Evolutionary conservation across 1,140 invertebrate genomes (phyloP), one percentile per base, ranked within the genome.

Genomic region (Diorhabda sublineata): DNA sequence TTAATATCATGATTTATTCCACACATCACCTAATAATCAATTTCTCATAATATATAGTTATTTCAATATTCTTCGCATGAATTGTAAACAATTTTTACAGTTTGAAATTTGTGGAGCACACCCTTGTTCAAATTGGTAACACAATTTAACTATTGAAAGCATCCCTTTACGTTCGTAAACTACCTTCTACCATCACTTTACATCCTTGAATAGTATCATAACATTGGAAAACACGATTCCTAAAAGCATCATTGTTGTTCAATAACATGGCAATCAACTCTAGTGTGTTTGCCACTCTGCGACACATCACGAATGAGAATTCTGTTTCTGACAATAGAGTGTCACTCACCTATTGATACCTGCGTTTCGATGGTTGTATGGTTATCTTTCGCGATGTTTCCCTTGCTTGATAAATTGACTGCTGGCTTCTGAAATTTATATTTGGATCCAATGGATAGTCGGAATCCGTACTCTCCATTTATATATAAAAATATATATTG

Each of bases 181-280:
- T n/a, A 52, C 47, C 47, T 52, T 52, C 47, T n/a, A 3, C n/a
- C 26, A n/a, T 52, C 47, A 52, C 47, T 52, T 52, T 52, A 52
- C 47, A 4, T n/a, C 47, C 47, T 52, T 52, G 6, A 52, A 52
- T n/a, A 52, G n/a, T 52, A 52, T 52, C 47, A 52, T 52, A 52
- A 52, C 47, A 52, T 52, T 52, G 6, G 47, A n/a, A 52, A 52
- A 52, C 47, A 52, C 6, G 47, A n/a, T 52, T 52, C 47, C 6
- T 52, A n/a, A 52, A 52, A 52, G 47, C 47, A 52, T 2, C n/a
- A 52, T 52, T 52, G 47, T 52, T 52, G 47, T 52, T n/a, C 47
- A 52, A 52, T 52, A 52, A 52, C 47, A 52, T n/a, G 47, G 47
- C 47, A 52, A 52, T 52, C 47, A 52, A 52, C 47, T 52, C 47